Percentiles rank a stretch among this genome's conserved stretches.
These are phyloP conservation scores for Acanthopagrus latus DNA, from an alignment of 2,797 vertebrate genomes.

Conservation along the genomic window DNA sequence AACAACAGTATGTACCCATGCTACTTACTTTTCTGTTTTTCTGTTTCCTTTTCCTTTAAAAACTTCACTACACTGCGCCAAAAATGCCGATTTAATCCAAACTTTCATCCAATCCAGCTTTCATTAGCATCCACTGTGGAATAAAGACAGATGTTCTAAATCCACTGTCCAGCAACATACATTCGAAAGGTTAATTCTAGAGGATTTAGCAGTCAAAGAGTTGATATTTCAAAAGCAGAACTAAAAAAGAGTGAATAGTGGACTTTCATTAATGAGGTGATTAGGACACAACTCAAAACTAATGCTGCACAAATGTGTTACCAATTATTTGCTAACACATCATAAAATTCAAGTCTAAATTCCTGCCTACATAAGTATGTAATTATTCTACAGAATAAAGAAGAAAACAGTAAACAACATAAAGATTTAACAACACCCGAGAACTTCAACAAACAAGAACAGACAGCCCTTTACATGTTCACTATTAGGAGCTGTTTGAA, in stretches of 20 bases:
- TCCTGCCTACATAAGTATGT: neutral
- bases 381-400: neutral
- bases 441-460: conserved; percentile 1
- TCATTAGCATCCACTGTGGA: neutral
- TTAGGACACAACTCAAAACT: too few relatives aligned
- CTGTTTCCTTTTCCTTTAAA: neutral
- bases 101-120: neutral
- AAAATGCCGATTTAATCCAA: neutral
- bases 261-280: neutral
- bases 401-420: conserved; percentile 4
- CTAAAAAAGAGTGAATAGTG: neutral
- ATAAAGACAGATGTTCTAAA: neutral
- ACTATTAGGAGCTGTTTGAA: conserved; percentile 49
- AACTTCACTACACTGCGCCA: neutral
- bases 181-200: neutral
- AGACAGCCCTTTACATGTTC: conserved; percentile 20
- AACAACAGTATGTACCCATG: neutral
- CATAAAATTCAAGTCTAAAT: neutral
- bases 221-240: neutral
- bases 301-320: too few relatives aligned
- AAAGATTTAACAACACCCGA: neutral
- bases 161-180: neutral
- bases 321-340: neutral
- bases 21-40: neutral
- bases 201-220: neutral